Evolutionary conservation across 2,797 vertebrate genomes (phyloP).

Genomic region (Agapornis canus): DNA sequence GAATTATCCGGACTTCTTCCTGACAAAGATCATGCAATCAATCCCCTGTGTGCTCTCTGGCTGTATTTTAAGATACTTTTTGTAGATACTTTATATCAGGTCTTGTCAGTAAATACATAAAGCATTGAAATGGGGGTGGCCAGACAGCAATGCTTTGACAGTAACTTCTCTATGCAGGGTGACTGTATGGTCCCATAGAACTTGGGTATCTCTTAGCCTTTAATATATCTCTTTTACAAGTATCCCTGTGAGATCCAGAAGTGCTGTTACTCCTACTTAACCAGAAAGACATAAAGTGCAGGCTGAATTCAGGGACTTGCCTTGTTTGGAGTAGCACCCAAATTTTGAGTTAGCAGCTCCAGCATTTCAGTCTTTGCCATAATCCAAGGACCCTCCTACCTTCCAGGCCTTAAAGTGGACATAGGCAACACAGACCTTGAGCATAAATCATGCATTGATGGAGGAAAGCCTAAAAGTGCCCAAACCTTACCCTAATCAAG

Average conservation of each 20-base stretch:
- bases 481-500: not conserved
- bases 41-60: not conserved
- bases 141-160: not conserved
- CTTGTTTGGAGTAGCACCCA: not conserved
- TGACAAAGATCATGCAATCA: not conserved
- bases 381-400: not conserved
- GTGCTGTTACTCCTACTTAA: not conserved
- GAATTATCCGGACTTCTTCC: not conserved
- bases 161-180: not conserved
- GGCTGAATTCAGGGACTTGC: not conserved
- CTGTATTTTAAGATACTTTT: not conserved
- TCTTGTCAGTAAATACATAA: slow-evolving; percentile 15
- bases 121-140: not conserved
- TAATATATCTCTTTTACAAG: not conserved
- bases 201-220: not conserved
- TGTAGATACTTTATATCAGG: not conserved
- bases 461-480: not conserved
- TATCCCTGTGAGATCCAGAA: not conserved
- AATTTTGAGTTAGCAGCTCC: not conserved
- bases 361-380: not conserved
- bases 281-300: not conserved
- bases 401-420: not conserved
- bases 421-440: not conserved
- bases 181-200: not conserved
- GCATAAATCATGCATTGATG: not conserved